Percentiles rank a stretch among this genome's conserved stretches.
Conservation (phyloP, 2,888 invertebrate species). For the Aporophyla lueneburgensis region DNA sequence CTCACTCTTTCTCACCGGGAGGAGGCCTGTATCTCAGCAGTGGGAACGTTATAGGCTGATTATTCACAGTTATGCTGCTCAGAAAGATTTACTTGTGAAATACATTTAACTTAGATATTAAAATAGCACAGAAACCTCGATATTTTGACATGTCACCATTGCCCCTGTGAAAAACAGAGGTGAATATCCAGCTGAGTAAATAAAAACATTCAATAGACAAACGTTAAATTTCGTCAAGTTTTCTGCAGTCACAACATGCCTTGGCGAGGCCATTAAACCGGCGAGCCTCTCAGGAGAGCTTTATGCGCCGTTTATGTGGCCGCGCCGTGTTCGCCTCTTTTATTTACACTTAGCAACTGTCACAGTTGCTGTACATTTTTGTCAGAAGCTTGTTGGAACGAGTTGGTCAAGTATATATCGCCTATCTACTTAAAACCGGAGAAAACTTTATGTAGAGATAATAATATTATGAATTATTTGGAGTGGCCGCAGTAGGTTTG, state of each 20-base stretch:
- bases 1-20: too few species aligned
- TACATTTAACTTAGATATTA: too few species aligned
- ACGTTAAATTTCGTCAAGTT: slow-evolving; percentile 32
- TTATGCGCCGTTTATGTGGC: slow-evolving; percentile 80
- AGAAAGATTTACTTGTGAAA: too few species aligned
- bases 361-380: slow-evolving; percentile 66
- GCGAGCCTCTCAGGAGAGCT: slow-evolving; percentile 73
- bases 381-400: background rate
- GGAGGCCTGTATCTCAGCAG: too few species aligned
- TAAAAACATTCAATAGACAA: background rate
- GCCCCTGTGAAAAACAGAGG: too few species aligned
- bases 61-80: too few species aligned
- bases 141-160: too few species aligned
- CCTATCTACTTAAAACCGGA: background rate
- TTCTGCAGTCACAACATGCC: slow-evolving; percentile 35
- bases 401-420: background rate
- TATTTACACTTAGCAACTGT: slow-evolving; percentile 79
- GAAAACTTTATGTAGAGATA: background rate
- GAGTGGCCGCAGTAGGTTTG: background rate
- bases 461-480: background rate
- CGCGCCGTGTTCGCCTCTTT: slow-evolving; percentile 74
- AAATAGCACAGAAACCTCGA: too few species aligned
- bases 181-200: background rate
- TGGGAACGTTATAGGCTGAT: too few species aligned
- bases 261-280: slow-evolving; percentile 63